Evolutionary conservation across 1,140 invertebrate species (phyloP).

Genomic region (Heliconius melpomene): DNA sequence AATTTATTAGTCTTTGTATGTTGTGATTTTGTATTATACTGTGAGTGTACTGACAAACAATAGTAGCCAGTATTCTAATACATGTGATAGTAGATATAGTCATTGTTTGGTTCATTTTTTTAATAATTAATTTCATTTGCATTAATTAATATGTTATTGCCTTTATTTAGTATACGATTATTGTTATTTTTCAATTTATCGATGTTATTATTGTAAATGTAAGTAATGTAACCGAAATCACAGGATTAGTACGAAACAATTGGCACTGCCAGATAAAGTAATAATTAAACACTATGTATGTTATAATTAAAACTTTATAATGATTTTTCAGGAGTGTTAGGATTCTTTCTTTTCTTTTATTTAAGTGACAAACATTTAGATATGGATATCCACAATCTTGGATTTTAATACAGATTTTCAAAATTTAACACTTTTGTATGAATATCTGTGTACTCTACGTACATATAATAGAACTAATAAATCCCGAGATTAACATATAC

Average conservation of each 20-base stretch:
- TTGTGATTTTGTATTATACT: constrained; percentile 60
- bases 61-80: constrained; percentile 67
- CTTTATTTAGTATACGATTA: constrained; percentile 34
- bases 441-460: background rate
- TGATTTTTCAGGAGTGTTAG: background rate
- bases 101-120: constrained; percentile 40
- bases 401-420: background rate
- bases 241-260: constrained; percentile 36
- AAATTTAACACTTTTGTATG: background rate
- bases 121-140: constrained; percentile 21
- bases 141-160: constrained; percentile 23
- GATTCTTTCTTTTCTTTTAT: background rate
- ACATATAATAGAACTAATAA: background rate
- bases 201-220: constrained; percentile 22
- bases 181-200: constrained; percentile 28
- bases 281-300: constrained; percentile 28
- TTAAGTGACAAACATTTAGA: background rate
- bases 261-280: constrained; percentile 54
- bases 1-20: constrained; percentile 50
- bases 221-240: constrained; percentile 25
- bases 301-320: constrained; percentile 12
- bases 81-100: constrained; percentile 77
- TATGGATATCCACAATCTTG: background rate
- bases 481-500: background rate
- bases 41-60: constrained; percentile 53